Percentiles rank a stretch among this genome's conserved stretches.
Evolutionary conservation across 2,797 vertebrate genomes (phyloP).

Genomic region (Thunnus albacares): DNA sequence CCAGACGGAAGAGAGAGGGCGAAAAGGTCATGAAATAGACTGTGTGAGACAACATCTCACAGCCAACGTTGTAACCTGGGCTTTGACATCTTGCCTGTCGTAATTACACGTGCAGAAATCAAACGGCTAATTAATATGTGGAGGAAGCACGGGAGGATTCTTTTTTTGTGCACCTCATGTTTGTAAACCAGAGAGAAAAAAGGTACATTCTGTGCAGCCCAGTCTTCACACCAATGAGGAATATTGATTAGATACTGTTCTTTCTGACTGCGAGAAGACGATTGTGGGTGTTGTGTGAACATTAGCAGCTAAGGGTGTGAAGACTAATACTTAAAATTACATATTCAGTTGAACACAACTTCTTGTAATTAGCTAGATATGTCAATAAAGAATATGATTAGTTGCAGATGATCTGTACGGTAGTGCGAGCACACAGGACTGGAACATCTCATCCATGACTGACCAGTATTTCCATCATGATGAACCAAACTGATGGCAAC

Average conservation of each 20-base stretch:
- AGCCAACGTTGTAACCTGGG: not conserved
- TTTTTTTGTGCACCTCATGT: constrained; percentile 23
- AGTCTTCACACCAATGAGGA: constrained; percentile 55
- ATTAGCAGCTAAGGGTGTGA: constrained; percentile 63
- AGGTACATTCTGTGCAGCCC: constrained; percentile 43
- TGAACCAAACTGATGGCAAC: constrained; percentile 36
- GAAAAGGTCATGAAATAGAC: constrained; percentile 18
- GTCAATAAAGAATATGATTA: constrained; percentile 25
- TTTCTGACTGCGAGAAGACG: constrained; percentile 41
- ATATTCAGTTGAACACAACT: constrained; percentile 42
- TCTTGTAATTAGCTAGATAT: constrained; percentile 22
- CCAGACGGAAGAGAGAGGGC: constrained; percentile 6
- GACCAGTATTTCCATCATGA: constrained; percentile 19
- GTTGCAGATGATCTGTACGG: not conserved
- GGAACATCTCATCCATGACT: constrained; percentile 26
- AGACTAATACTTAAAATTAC: constrained; percentile 58
- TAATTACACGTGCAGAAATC: constrained; percentile 25
- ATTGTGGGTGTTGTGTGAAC: constrained; percentile 75
- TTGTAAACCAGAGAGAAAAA: constrained; percentile 32
- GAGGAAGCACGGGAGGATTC: constrained; percentile 10
- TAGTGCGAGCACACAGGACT: not conserved
- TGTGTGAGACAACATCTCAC: constrained; percentile 16
- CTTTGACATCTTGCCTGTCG: constrained; percentile 17
- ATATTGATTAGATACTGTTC: constrained; percentile 61
- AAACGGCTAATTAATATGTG: constrained; percentile 30